Percentiles rank a stretch among this genome's conserved stretches.
Conservation (phyloP, 2,888 invertebrate genomes). For the Cerceris rybyensis region DNA sequence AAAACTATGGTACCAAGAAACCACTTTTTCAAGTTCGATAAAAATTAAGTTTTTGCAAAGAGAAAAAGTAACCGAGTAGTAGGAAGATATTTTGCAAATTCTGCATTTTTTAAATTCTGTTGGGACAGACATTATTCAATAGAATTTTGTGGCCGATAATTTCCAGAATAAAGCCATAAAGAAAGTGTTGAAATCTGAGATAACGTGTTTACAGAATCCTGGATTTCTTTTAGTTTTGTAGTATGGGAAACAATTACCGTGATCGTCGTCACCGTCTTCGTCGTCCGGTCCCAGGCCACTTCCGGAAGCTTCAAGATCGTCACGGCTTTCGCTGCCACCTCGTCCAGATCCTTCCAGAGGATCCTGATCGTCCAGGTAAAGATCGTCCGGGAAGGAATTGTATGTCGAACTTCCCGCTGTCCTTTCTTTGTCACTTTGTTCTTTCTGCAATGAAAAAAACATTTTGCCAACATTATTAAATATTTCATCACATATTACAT, state of each 20-base stretch:
- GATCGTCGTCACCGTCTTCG: slow-evolving; percentile 85
- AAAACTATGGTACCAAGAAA: not conserved
- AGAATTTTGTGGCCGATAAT: not conserved
- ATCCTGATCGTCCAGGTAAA: slow-evolving; percentile 89
- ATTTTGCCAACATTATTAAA: not conserved
- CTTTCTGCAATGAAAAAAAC: slow-evolving; percentile 71
- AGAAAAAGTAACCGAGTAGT: not conserved
- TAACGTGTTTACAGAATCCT: not conserved
- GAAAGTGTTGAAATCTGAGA: too few relatives aligned
- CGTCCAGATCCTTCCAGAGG: slow-evolving; percentile 88
- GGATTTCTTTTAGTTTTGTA: not conserved
- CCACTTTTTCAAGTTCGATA: not conserved
- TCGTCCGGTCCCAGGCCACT: slow-evolving; percentile 93
- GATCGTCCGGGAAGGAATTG: slow-evolving; percentile 84
- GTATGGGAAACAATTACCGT: slow-evolving; percentile 61
- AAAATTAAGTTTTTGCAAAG: not conserved
- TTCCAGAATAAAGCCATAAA: not conserved
- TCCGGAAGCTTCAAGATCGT: slow-evolving; percentile 92
- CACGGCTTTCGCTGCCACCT: slow-evolving; percentile 87
- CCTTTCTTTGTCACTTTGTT: slow-evolving; percentile 74
- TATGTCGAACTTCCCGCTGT: slow-evolving; percentile 79
- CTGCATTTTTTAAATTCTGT: too few relatives aligned
- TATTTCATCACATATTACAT: too few relatives aligned
- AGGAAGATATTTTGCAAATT: not conserved
- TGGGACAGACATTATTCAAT: too few relatives aligned